phyloP scores from a whole-genome alignment of 2,797 vertebrate species.

The Syngnathus acus region DNA sequence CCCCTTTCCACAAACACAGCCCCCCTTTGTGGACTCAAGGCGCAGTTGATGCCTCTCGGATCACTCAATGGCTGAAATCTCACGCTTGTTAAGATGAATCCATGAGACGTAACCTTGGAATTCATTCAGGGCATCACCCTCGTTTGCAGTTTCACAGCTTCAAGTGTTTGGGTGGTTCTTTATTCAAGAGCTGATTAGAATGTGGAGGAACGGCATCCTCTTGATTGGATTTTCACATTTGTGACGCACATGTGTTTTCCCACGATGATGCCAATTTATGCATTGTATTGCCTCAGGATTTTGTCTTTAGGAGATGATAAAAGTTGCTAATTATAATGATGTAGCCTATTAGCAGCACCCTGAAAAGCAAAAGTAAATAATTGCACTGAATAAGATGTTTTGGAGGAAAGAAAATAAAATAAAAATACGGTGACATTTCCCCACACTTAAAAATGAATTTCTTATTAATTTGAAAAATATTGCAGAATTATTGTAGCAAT shows the following conservation, averaged over 20 bases:
- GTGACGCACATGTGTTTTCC: background rate
- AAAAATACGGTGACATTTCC: background rate
- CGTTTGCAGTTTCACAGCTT: background rate
- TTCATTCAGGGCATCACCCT: constrained; percentile 20
- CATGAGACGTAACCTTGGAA: constrained; percentile 33
- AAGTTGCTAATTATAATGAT: background rate
- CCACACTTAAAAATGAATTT: background rate
- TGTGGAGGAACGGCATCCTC: background rate
- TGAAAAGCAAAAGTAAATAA: background rate
- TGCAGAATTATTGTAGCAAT: too few species aligned
- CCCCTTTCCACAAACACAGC: background rate
- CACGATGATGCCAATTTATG: background rate
- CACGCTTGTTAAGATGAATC: constrained; percentile 22
- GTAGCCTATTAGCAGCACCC: background rate
- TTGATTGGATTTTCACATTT: background rate
- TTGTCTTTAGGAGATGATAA: background rate
- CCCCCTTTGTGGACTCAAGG: constrained; percentile 2
- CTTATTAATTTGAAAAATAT: too few species aligned
- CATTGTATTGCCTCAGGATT: background rate
- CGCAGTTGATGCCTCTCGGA: background rate
- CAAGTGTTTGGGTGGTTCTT: background rate
- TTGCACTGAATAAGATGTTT: background rate
- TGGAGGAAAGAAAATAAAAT: too few species aligned
- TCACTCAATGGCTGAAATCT: constrained; percentile 15
- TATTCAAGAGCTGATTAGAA: background rate